These are phyloP conservation scores for Loripinus fragilis DNA, from an alignment of 2,888 invertebrate species.

Conservation along the genomic window DNA sequence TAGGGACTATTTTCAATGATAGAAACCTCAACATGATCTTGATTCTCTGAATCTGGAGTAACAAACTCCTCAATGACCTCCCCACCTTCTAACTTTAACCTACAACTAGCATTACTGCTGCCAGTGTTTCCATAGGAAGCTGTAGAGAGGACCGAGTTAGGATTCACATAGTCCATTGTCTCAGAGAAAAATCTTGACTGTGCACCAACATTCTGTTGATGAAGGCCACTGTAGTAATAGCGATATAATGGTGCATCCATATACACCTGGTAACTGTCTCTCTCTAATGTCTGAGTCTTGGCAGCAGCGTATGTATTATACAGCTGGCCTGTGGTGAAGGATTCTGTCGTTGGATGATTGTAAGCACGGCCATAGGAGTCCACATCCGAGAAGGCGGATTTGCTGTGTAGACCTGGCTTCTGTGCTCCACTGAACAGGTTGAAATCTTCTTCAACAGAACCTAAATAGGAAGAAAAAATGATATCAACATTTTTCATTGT, in stretches of 20 bases:
- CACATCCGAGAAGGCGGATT: background rate
- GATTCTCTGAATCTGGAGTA: background rate
- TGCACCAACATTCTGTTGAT: background rate
- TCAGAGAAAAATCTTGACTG: slow-evolving; percentile 18
- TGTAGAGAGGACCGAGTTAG: slow-evolving; percentile 57
- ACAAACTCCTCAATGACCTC: background rate
- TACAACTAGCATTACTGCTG: background rate
- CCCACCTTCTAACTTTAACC: background rate
- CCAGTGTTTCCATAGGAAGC: background rate
- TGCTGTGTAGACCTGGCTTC: background rate
- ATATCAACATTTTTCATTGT: too few species aligned
- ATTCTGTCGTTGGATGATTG: slow-evolving; percentile 32
- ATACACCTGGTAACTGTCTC: slow-evolving; percentile 42
- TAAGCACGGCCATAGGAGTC: background rate
- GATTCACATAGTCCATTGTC: slow-evolving; percentile 60
- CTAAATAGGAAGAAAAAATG: background rate
- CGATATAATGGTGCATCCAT: slow-evolving; percentile 45
- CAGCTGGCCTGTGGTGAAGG: slow-evolving; percentile 49
- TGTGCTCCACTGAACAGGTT: background rate
- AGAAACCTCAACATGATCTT: background rate
- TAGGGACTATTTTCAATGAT: slow-evolving; percentile 9
- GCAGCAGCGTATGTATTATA: slow-evolving; percentile 39
- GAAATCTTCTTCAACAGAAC: slow-evolving; percentile 8
- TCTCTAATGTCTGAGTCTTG: slow-evolving; percentile 41
- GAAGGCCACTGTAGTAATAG: slow-evolving; percentile 41